Base-by-base conservation (phyloP, 2,888 invertebrate species). In the Zaprionus obscuricornis region DNA sequence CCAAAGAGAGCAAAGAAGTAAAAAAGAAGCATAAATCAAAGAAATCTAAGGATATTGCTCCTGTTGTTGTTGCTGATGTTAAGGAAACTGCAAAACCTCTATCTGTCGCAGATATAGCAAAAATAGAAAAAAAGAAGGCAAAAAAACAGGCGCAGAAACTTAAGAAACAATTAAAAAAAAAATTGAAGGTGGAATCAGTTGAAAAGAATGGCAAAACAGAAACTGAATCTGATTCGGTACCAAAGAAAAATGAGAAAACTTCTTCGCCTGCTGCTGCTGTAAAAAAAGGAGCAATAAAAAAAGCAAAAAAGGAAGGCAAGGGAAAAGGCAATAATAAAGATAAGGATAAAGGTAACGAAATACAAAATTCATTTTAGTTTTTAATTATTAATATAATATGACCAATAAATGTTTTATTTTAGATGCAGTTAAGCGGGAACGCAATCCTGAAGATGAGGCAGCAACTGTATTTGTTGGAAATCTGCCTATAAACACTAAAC, bases 401-500 rank as follows among this genome's bases (percentile, higher is more conserved):
- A n/a, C n/a, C n/a, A n/a, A n/a, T n/a, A n/a, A n/a, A n/a, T n/a
- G n/a, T n/a, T n/a, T n/a, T n/a, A n/a, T n/a, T n/a, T n/a, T n/a
- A 79, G 84, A 52, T 29, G 45, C 36, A 7, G 58, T 60, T 0
- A 78, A 65, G 8, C 13, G 66, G 2, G 58, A 40, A 31, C 62
- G 76, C 3, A 62, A 81, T 56, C 78, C 86, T 0, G 73, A 54
- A 1, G 50, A 57, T 6, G 81, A 85, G 17, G 83, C 75, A 5
- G 67, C 78, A 8, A 90, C 91, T 0, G 58, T 90, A 1, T 90
- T 90, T 58, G 84, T 90, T 17, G 90, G 91, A 0, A 90, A 91
- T 65, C 54, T 91, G 0, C 89, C 90, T 0, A 71, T 79, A 0
- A 90, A 89, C 34, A 89, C 88, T 0, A 90, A 90, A 50, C 87